Percentiles rank a stretch among this genome's conserved stretches.
Conservation (phyloP, 2,888 invertebrate genomes). For the Aquatica leii region DNA sequence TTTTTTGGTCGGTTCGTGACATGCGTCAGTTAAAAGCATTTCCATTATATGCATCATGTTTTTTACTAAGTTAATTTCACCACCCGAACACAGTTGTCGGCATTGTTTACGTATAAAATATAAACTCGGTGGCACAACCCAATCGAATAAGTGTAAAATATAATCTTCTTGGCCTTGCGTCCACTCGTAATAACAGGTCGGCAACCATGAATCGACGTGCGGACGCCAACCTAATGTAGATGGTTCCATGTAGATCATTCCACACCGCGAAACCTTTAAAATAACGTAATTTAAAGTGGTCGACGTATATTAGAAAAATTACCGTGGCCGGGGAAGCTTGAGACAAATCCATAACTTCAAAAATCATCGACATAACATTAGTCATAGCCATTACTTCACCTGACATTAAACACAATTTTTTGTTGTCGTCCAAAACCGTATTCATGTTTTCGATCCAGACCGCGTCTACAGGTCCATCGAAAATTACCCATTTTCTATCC, state of each 20-base stretch:
- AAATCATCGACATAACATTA: constrained; percentile 83
- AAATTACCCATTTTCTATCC: constrained; percentile 90
- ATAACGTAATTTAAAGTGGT: background rate
- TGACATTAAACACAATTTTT: constrained; percentile 85
- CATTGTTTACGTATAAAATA: constrained; percentile 78
- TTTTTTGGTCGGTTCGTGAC: constrained; percentile 63
- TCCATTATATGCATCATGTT: constrained; percentile 79
- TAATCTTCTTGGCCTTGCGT: constrained; percentile 67
- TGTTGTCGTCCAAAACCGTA: constrained; percentile 87
- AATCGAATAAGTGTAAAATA: constrained; percentile 72
- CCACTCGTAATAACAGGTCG: constrained; percentile 71
- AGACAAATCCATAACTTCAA: constrained; percentile 86
- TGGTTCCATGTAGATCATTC: constrained; percentile 92
- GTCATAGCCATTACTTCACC: constrained; percentile 89
- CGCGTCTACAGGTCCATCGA: constrained; percentile 90
- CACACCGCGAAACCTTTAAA: constrained; percentile 74
- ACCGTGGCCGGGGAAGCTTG: constrained; percentile 90
- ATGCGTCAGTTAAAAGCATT: constrained; percentile 79
- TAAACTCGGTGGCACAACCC: constrained; percentile 81
- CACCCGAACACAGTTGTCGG: constrained; percentile 69
- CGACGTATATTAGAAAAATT: background rate
- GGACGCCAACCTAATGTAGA: constrained; percentile 83
- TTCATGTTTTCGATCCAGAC: constrained; percentile 94
- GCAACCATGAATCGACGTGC: constrained; percentile 83
- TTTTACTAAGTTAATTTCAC: constrained; percentile 75